These are phyloP conservation scores for Tetrax tetrax DNA, from an alignment of 2,113 vertebrate species.

Conservation along the genomic window DNA sequence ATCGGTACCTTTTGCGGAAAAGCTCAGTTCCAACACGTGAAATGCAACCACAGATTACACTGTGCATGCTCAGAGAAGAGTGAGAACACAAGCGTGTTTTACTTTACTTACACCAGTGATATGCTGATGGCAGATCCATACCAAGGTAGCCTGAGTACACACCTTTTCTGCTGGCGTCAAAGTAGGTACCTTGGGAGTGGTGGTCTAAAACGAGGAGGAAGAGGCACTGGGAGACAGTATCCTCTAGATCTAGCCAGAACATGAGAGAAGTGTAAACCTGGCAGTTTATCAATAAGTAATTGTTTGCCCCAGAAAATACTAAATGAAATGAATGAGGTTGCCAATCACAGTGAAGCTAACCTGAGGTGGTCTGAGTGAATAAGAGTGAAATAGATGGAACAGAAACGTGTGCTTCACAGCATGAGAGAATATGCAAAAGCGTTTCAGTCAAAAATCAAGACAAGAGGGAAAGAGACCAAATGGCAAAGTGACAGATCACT, in stretches of 20 bases:
- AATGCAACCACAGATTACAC: not conserved
- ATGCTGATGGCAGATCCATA: not conserved
- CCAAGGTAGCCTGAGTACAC: too few relatives aligned
- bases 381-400: not conserved
- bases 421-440: not conserved
- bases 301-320: not conserved
- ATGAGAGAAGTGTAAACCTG: not conserved
- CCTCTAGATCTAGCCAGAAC: not conserved
- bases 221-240: not conserved
- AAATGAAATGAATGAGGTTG: constrained; percentile 4
- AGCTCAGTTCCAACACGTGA: not conserved
- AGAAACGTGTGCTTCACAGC: not conserved
- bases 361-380: not conserved
- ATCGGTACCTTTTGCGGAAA: not conserved
- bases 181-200: not conserved
- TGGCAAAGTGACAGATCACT: constrained; percentile 27
- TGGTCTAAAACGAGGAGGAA: not conserved
- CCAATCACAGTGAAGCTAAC: not conserved
- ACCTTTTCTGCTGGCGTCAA: not conserved
- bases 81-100: not conserved
- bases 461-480: constrained; percentile 11
- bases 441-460: not conserved
- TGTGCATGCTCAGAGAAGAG: not conserved
- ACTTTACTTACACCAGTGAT: not conserved
- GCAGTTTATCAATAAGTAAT: not conserved